phyloP scores from a whole-genome alignment of 2,113 vertebrate species.

The Saccopteryx bilineata region DNA sequence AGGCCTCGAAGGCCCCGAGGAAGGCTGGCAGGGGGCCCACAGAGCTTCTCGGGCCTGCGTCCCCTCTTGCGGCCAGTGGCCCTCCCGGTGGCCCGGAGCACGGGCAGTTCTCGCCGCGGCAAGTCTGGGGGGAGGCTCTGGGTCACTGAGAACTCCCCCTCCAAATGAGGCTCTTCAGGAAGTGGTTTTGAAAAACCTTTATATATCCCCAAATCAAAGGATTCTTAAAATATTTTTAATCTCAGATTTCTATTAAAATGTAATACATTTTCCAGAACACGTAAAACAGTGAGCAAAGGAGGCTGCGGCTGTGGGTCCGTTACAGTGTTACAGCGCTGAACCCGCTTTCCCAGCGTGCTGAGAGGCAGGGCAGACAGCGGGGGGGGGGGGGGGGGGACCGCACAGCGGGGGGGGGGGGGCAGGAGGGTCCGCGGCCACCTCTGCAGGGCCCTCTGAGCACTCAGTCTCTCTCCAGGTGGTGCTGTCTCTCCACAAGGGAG shows the following conservation, averaged over 20 bases:
- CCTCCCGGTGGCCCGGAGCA: slow-evolving; percentile 58
- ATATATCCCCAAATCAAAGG: not conserved
- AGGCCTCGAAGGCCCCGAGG: not conserved
- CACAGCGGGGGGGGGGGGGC: slow-evolving; percentile 30
- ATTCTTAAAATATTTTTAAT: not conserved
- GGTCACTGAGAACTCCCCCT: too few relatives aligned
- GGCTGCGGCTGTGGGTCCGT: not conserved
- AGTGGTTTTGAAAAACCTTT: not conserved
- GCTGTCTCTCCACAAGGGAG: not conserved
- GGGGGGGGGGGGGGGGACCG: slow-evolving; percentile 30
- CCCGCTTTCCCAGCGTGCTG: not conserved
- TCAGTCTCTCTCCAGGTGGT: too few relatives aligned
- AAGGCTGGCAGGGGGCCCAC: not conserved
- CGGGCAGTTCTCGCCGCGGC: slow-evolving; percentile 50
- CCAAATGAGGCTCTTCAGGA: not conserved
- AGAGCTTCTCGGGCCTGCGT: not conserved
- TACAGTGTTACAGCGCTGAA: accelerated
- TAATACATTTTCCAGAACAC: not conserved
- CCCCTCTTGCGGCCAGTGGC: not conserved
- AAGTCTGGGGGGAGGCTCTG: not conserved
- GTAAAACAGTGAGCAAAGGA: not conserved
- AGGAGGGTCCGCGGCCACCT: too few relatives aligned
- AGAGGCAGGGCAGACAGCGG: not conserved
- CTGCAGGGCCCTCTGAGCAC: too few relatives aligned
- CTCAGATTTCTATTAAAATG: slow-evolving; percentile 4